These are phyloP conservation scores for Takifugu flavidus DNA, from an alignment of 2,113 vertebrate species.

Conservation along the genomic window DNA sequence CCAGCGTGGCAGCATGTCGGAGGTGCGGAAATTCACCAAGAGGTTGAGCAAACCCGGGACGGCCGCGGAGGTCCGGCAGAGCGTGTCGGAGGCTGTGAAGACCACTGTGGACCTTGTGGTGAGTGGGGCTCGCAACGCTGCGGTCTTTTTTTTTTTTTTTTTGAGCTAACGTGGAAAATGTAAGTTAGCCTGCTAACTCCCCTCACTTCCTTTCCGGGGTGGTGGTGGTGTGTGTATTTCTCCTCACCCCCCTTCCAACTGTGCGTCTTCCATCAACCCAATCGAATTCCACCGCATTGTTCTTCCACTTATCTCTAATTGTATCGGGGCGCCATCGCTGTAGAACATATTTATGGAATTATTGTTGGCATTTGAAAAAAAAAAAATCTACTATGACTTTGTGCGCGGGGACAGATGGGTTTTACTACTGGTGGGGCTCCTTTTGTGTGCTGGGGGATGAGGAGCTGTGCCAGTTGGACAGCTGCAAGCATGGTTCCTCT, in stretches of 20 bases:
- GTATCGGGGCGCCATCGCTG: too few relatives aligned
- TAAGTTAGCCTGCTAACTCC: neutral
- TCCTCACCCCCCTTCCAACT: too few relatives aligned
- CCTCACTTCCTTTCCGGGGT: neutral
- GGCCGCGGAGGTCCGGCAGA: conserved; percentile 87
- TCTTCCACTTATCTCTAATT: too few relatives aligned
- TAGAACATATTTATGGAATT: neutral
- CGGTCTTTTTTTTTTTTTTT: conserved; percentile 23
- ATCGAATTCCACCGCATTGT: too few relatives aligned
- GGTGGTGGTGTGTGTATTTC: too few relatives aligned
- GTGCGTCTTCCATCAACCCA: too few relatives aligned
- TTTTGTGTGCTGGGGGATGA: conserved; percentile 62
- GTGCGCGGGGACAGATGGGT: conserved; percentile 15
- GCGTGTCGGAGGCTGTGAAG: conserved; percentile 85
- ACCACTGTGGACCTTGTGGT: conserved; percentile 80
- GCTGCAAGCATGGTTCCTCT: conserved; percentile 54
- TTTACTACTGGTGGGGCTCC: conserved; percentile 25
- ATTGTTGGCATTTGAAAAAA: neutral
- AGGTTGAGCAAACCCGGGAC: conserved; percentile 88
- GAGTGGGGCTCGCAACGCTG: conserved; percentile 50
- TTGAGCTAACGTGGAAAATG: conserved; percentile 7
- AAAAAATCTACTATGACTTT: conserved; percentile 5
- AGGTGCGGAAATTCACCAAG: conserved; percentile 88
- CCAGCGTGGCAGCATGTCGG: conserved; percentile 71
- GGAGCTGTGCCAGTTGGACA: conserved; percentile 47